These are phyloP conservation scores for Tetramorium alpestre DNA, from an alignment of 1,140 invertebrate genomes.

Conservation along the genomic window DNA sequence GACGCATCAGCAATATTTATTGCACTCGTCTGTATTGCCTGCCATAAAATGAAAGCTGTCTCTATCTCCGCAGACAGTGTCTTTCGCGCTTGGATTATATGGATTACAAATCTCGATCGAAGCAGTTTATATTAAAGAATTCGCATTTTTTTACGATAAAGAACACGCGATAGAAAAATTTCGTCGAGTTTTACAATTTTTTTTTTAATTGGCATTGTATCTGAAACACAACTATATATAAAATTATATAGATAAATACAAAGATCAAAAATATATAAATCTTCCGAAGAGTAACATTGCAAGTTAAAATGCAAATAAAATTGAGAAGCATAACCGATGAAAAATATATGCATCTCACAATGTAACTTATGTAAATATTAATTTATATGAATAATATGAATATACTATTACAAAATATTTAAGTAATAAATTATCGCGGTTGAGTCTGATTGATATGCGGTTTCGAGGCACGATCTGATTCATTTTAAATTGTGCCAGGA, in stretches of 20 bases:
- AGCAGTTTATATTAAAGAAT: background rate
- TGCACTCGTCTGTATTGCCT: constrained; percentile 13
- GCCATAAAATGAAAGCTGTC: constrained; percentile 23
- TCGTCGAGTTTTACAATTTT: background rate
- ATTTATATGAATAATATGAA: background rate
- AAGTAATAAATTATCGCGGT: background rate
- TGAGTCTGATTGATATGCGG: background rate
- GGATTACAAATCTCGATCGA: background rate
- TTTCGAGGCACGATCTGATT: background rate
- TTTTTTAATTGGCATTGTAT: background rate
- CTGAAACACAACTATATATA: background rate
- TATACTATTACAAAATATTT: background rate
- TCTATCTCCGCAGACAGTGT: constrained; percentile 4
- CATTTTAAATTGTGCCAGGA: background rate
- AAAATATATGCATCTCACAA: background rate
- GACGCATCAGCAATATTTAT: background rate
- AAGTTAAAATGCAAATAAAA: background rate
- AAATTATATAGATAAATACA: background rate
- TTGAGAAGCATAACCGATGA: background rate
- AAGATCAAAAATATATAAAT: constrained; percentile 10
- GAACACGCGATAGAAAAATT: background rate
- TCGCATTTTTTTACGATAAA: background rate
- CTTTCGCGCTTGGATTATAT: background rate
- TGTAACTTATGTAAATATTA: background rate
- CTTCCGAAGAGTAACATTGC: background rate